Evolutionary conservation across 2,888 invertebrate genomes (phyloP).

Genomic region (Odontothrips loti): DNA sequence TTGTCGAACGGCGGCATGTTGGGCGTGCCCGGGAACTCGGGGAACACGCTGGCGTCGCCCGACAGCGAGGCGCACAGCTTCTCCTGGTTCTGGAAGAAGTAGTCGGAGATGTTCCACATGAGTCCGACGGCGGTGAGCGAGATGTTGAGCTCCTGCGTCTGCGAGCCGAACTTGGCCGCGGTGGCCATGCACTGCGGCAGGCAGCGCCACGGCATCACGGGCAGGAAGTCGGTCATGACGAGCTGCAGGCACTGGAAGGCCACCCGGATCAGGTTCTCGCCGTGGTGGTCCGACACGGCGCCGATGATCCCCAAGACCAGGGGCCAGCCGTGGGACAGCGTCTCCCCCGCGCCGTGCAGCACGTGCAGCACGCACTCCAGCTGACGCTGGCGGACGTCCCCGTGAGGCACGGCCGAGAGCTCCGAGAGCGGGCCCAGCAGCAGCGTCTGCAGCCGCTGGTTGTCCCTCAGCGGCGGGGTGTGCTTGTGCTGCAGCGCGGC

Average conservation of each 20-base stretch:
- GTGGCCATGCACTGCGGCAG: conserved; percentile 86
- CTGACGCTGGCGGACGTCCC: conserved; percentile 91
- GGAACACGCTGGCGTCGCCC: conserved; percentile 66
- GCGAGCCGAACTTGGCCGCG: conserved; percentile 92
- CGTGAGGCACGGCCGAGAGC: conserved; percentile 81
- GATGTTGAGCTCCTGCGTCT: conserved; percentile 94
- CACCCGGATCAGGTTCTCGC: conserved; percentile 84
- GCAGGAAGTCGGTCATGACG: conserved; percentile 90
- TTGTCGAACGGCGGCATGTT: conserved; percentile 87
- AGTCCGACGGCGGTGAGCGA: conserved; percentile 94
- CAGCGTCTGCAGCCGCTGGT: conserved; percentile 79
- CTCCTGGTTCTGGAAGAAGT: conserved; percentile 91
- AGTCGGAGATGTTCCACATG: conserved; percentile 99
- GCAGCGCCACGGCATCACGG: conserved; percentile 87
- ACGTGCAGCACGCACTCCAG: conserved; percentile 90
- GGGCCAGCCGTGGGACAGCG: conserved; percentile 92
- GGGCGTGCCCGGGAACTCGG: conserved; percentile 76
- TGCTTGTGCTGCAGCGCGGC: conserved; percentile 85
- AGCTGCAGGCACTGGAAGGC: conserved; percentile 95
- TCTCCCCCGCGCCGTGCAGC: conserved; percentile 88
- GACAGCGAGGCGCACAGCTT: conserved; percentile 69
- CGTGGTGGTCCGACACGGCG: conserved; percentile 89
- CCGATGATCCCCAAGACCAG: conserved; percentile 90
- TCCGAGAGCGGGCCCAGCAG: conserved; percentile 87
- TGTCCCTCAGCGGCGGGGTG: conserved; percentile 73